Conservation (phyloP, 2,113 vertebrate genomes). For the Chiloscyllium plagiosum region DNA sequence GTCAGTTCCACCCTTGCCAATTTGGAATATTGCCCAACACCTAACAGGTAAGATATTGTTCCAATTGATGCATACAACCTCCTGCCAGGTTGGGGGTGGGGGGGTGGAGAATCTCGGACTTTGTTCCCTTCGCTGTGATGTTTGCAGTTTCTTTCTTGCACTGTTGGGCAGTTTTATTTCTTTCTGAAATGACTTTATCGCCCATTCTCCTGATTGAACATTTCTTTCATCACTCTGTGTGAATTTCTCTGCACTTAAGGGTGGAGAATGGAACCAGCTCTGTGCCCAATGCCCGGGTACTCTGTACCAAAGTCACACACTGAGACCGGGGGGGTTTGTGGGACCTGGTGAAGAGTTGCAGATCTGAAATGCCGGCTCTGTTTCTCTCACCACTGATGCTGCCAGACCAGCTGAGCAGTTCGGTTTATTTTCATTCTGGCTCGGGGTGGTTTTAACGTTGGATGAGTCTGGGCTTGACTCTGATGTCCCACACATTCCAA, state of each 20-base stretch:
- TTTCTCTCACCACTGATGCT: too few relatives aligned
- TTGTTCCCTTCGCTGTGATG: not conserved
- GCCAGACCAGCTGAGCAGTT: not conserved
- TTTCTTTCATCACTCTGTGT: not conserved
- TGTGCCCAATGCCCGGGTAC: not conserved
- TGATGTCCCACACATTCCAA: not conserved
- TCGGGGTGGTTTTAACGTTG: not conserved
- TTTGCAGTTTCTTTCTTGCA: not conserved
- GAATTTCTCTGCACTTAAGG: not conserved
- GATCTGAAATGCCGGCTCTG: too few relatives aligned
- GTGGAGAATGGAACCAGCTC: not conserved
- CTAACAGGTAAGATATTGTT: not conserved
- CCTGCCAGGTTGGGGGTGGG: not conserved
- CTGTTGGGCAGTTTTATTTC: not conserved
- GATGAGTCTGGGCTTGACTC: not conserved
- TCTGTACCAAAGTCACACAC: not conserved
- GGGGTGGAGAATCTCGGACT: not conserved
- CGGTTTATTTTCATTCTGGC: not conserved
- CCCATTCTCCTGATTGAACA: not conserved
- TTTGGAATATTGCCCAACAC: not conserved
- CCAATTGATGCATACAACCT: not conserved
- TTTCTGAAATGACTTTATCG: not conserved
- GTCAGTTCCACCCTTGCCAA: not conserved
- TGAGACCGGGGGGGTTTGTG: not conserved
- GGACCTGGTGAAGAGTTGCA: too few relatives aligned